A percentile compares a stretch with the other conserved stretches of the same genome.
phyloP scores from a whole-genome alignment of 2,797 vertebrate genomes.

The Manis pentadactyla region DNA sequence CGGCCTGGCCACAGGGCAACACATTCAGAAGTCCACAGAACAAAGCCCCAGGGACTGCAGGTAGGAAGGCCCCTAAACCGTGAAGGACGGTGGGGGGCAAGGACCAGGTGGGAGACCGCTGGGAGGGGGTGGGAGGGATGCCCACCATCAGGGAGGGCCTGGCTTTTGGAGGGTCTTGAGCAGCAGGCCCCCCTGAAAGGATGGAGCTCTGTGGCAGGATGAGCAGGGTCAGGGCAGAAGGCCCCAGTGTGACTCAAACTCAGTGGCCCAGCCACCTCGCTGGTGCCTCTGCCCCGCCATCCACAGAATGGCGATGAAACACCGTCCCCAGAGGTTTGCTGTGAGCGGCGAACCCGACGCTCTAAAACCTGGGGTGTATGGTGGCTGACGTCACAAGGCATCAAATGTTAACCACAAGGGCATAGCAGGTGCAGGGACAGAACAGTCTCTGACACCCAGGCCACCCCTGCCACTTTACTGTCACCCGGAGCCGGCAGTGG shows the following conservation, averaged over 20 bases:
- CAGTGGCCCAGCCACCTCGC: not conserved
- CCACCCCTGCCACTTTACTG: not conserved
- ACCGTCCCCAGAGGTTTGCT: no score
- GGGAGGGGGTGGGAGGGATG: not conserved
- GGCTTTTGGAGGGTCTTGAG: not conserved
- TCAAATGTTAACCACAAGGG: not conserved
- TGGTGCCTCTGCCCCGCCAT: not conserved
- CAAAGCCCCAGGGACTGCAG: not conserved
- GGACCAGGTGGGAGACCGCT: not conserved
- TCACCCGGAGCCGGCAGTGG: rapidly evolving
- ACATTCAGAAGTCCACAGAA: not conserved
- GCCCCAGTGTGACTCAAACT: not conserved
- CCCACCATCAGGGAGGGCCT: not conserved
- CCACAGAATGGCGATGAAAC: not conserved
- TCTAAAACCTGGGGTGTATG: not conserved
- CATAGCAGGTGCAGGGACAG: not conserved
- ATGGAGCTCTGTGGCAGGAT: no score
- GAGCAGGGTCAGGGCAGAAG: not conserved
- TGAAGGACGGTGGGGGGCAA: not conserved
- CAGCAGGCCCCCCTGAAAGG: not conserved
- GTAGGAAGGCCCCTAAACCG: not conserved
- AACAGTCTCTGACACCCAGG: not conserved
- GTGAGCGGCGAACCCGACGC: not conserved
- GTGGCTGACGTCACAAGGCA: no score
- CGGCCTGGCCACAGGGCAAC: no score